Conservation (phyloP, 2,797 vertebrate genomes). For the Nasua narica region DNA sequence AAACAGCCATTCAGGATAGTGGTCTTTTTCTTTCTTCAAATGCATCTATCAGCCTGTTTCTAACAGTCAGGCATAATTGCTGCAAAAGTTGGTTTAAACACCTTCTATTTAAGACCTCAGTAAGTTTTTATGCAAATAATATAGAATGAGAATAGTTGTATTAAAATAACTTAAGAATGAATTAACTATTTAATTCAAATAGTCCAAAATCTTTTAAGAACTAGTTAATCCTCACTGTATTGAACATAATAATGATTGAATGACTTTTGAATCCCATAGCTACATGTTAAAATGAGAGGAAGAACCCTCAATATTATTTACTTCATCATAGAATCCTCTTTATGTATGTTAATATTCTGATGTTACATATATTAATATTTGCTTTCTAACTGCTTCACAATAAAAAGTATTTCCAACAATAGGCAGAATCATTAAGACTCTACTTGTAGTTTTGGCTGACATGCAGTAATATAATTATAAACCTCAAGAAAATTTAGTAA, state of each 20-base stretch:
- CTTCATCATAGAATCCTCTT: background rate
- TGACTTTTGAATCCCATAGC: background rate
- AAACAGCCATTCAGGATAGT: background rate
- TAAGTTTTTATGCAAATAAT: background rate
- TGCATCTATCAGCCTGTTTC: background rate
- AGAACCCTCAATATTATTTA: background rate
- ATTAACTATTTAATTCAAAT: background rate
- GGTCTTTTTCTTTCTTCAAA: background rate
- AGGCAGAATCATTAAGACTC: background rate
- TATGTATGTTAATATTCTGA: background rate
- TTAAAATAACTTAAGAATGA: background rate
- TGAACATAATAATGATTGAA: background rate
- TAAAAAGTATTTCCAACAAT: background rate
- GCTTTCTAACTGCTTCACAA: background rate
- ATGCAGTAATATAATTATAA: slow-evolving; percentile 38
- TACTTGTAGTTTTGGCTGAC: background rate
- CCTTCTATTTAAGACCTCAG: background rate
- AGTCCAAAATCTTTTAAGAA: background rate
- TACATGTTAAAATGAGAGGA: background rate
- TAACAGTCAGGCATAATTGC: background rate
- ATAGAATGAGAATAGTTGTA: background rate
- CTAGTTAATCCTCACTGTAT: background rate
- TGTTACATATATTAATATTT: background rate
- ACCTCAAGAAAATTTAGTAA: background rate
- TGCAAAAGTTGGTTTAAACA: background rate